Evolutionary conservation across 2,113 vertebrate species (phyloP).

Genomic region (Xenopus laevis): DNA sequence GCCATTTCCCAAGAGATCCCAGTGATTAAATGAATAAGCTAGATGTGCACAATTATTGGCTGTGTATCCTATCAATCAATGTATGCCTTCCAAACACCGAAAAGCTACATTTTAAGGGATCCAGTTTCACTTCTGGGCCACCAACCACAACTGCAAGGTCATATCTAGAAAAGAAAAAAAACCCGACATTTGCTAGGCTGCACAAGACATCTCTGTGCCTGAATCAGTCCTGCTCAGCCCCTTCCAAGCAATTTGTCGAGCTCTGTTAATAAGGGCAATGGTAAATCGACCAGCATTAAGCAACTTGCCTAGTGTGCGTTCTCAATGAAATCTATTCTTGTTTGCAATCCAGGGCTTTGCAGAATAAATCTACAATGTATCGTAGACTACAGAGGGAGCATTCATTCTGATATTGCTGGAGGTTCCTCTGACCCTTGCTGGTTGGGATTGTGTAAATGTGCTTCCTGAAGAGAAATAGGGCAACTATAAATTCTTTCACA

Average conservation of each 20-base stretch:
- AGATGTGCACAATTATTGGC: too few species aligned
- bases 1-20: too few species aligned
- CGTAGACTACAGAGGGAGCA: slow-evolving; percentile 25
- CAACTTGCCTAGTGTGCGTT: slow-evolving; percentile 32
- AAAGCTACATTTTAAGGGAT: too few species aligned
- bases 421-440: slow-evolving; percentile 29
- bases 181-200: neutral
- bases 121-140: too few species aligned
- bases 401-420: slow-evolving; percentile 6
- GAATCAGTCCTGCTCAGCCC: slow-evolving; percentile 11
- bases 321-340: slow-evolving; percentile 28
- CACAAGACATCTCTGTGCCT: neutral
- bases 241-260: neutral
- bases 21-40: too few species aligned
- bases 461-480: slow-evolving; percentile 12
- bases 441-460: slow-evolving; percentile 37
- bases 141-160: too few species aligned
- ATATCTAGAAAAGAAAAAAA: too few species aligned
- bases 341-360: slow-evolving; percentile 10
- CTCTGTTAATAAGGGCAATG: neutral
- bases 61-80: too few species aligned
- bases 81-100: too few species aligned
- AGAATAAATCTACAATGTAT: slow-evolving; percentile 35
- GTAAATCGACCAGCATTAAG: slow-evolving; percentile 11
- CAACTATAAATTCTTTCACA: slow-evolving; percentile 6